These are phyloP conservation scores for Drosophila longiperda DNA, from an alignment of 2,888 invertebrate genomes.

Conservation along the genomic window DNA sequence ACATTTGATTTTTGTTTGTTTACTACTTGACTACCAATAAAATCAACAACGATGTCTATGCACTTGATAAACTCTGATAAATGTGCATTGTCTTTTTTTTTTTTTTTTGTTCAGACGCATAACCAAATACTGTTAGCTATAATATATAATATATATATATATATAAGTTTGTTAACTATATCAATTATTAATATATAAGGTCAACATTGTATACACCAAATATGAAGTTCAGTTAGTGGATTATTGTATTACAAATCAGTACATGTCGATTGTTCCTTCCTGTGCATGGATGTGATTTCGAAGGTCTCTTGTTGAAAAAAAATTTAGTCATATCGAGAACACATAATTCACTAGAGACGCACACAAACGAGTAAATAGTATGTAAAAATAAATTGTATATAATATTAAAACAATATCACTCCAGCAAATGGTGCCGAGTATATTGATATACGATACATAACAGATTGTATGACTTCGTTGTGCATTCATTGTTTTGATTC, in stretches of 20 bases:
- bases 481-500: constrained; percentile 32
- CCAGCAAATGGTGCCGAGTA: constrained; percentile 38
- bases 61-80: constrained; percentile 66
- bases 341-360: constrained; percentile 25
- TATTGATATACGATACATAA: constrained; percentile 30
- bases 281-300: constrained; percentile 43
- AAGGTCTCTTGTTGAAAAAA: constrained; percentile 30
- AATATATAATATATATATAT: constrained; percentile 17
- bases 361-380: constrained; percentile 48
- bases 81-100: constrained; percentile 42
- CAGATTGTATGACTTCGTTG: constrained; percentile 53
- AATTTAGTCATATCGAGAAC: constrained; percentile 55
- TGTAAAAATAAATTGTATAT: constrained; percentile 55
- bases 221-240: constrained; percentile 55
- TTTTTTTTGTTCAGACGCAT: constrained; percentile 50
- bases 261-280: constrained; percentile 61
- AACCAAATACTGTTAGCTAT: constrained; percentile 62
- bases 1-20: constrained; percentile 49
- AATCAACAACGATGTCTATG: constrained; percentile 75
- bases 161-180: constrained; percentile 57
- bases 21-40: constrained; percentile 62
- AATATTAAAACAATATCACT: constrained; percentile 54
- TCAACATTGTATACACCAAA: constrained; percentile 70
- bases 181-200: constrained; percentile 59
- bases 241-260: constrained; percentile 62